Base-by-base conservation (phyloP, 2,113 vertebrate species). In the Cottus gobio region DNA sequence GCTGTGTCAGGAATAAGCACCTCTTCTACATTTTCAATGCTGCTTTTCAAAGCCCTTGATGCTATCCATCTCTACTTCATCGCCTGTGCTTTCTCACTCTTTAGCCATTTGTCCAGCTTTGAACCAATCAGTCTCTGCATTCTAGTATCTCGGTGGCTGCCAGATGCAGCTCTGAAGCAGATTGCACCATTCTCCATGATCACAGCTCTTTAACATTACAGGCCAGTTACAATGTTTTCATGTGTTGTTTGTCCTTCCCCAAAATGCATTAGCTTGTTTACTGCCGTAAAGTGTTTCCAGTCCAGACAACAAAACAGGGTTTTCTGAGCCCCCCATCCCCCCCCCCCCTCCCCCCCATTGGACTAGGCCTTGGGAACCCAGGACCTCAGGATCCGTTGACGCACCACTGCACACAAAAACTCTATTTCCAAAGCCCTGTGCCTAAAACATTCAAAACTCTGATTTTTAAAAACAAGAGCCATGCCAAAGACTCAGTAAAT, bases 401-500 rank as follows among this genome's bases (percentile, higher is more conserved):
- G 76, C 85, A 89, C 80, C 89, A 63, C 79, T 64, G 77, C 56
- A 26, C 39, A 66, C 68, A 87, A 85, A 87, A 90, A 86, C 73
- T 81, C 28, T 10, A 44, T 94, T 94, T 94, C 94, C 93, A 95
- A 90, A 88, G 78, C 28, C n/a, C 76, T 54, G 83, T 94, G 93
- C 93, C 94, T 95, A 94, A 95, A 94, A 95, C 87, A 94, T 92
- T 92, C 90, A 84, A 91, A 94, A 93, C 42, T 91, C 69, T 42
- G 86, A 93, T 93, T 91, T 90, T 90, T 90, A 37, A 90, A 95
- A 95, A 94, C 91, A 95, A 90, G 26, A 39, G 22, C 73, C 1
- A 36, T 2, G 93, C 93, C 94, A 95, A 93, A 89, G 82, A 93
- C 89, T 92, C 90, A 88, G 93, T 82, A 91, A 93, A 94, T 89